Conservation (phyloP, 2,797 vertebrate genomes). For the Dromococcyx pavoninus region DNA sequence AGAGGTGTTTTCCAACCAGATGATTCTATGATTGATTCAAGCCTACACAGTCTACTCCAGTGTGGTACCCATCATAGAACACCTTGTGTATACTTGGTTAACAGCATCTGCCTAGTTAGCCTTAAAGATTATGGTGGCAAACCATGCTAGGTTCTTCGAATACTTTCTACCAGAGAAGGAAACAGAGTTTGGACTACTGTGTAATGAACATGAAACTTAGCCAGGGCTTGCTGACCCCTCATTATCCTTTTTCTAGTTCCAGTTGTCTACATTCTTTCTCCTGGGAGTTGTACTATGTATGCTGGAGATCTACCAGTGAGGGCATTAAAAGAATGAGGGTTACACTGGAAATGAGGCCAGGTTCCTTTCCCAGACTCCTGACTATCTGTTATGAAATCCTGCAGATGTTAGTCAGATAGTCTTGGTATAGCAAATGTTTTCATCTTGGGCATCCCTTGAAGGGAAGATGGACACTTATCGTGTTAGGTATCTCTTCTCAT, state of each 20-base stretch:
- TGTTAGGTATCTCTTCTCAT: constrained; percentile 29
- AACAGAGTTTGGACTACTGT: background rate
- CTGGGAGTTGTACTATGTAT: background rate
- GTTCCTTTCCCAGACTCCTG: constrained; percentile 21
- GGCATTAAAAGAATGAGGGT: background rate
- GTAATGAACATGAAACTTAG: background rate
- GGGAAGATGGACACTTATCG: constrained; percentile 41
- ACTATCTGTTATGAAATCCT: constrained; percentile 31
- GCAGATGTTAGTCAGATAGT: constrained; percentile 29
- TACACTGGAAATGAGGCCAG: constrained; percentile 27
- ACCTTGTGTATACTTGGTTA: background rate
- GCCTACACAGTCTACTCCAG: background rate
- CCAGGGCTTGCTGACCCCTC: accelerated
- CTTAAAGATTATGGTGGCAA: background rate
- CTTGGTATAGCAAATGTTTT: background rate
- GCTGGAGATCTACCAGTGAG: background rate
- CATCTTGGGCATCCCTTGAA: constrained; percentile 3
- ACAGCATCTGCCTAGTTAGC: background rate
- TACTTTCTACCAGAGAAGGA: background rate
- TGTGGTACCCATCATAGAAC: background rate
- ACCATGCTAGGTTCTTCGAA: background rate
- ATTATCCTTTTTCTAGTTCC: background rate
- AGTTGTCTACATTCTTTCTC: background rate
- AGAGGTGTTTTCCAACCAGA: no score
- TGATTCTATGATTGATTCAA: no score